Conservation (phyloP, 2,888 invertebrate genomes). For the Chironomus riparius region DNA sequence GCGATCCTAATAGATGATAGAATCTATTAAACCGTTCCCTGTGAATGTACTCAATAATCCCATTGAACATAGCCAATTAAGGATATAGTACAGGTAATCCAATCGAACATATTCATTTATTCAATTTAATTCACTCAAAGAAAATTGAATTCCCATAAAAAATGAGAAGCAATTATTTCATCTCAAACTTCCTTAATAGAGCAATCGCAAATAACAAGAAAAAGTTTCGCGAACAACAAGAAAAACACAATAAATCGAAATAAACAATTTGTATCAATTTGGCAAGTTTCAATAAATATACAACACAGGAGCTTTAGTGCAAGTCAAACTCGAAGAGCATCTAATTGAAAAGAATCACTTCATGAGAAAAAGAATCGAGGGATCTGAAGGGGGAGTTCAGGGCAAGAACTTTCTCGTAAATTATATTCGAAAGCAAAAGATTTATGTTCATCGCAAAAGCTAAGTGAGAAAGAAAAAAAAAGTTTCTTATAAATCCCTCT, state of each 20-base stretch:
- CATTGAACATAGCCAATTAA: too few relatives aligned
- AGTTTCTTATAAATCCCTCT: not conserved
- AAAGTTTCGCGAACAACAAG: not conserved
- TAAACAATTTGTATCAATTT: conserved; percentile 3
- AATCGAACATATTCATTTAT: too few relatives aligned
- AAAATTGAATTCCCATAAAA: too few relatives aligned
- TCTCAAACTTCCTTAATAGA: not conserved
- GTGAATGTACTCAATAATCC: too few relatives aligned
- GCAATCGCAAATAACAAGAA: not conserved
- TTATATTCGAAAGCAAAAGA: conserved; percentile 8
- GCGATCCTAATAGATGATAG: too few relatives aligned
- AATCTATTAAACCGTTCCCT: too few relatives aligned
- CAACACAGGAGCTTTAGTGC: not conserved
- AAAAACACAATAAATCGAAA: not conserved
- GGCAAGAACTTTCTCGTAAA: not conserved
- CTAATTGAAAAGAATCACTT: conserved; percentile 8
- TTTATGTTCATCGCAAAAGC: not conserved
- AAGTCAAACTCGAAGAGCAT: not conserved
- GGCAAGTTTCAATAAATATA: conserved; percentile 5
- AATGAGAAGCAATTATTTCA: not conserved
- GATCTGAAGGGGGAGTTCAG: too few relatives aligned
- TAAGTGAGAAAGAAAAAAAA: not conserved
- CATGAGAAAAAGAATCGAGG: not conserved
- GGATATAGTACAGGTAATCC: too few relatives aligned
- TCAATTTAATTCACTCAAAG: too few relatives aligned